A percentile compares a stretch with the other conserved stretches of the same genome.
These are phyloP conservation scores for Alsophila aescularia DNA, from an alignment of 2,888 invertebrate species.

Conservation along the genomic window DNA sequence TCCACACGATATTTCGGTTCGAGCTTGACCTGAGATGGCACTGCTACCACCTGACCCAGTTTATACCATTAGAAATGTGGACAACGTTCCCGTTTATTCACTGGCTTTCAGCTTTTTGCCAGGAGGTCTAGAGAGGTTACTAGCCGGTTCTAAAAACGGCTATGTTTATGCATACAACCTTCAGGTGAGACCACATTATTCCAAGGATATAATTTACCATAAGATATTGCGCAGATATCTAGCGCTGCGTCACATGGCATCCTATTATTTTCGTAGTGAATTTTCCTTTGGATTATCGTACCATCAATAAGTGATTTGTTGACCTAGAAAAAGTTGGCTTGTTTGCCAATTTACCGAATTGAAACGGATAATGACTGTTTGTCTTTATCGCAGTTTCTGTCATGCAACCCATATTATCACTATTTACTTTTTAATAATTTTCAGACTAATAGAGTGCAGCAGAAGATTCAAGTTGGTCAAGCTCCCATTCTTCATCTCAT, in stretches of 20 bases:
- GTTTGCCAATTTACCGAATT: slow-evolving; percentile 36
- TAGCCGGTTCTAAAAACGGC: slow-evolving; percentile 90
- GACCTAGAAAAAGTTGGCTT: slow-evolving; percentile 66
- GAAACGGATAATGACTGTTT: slow-evolving; percentile 33
- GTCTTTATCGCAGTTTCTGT: slow-evolving; percentile 9
- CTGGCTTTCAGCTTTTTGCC: slow-evolving; percentile 87
- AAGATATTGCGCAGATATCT: slow-evolving; percentile 47
- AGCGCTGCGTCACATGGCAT: slow-evolving; percentile 32
- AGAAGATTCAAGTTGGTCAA: slow-evolving; percentile 87
- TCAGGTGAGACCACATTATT: slow-evolving; percentile 84
- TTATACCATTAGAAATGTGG: slow-evolving; percentile 87
- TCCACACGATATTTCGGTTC: slow-evolving; percentile 73
- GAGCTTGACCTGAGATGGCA: slow-evolving; percentile 86
- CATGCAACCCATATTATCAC: neutral
- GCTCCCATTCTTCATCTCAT: slow-evolving; percentile 86
- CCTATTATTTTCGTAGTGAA: slow-evolving; percentile 46
- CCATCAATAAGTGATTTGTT: slow-evolving; percentile 70
- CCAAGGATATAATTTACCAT: slow-evolving; percentile 51
- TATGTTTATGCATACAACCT: slow-evolving; percentile 91
- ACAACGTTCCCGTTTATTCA: slow-evolving; percentile 89
- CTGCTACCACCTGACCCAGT: slow-evolving; percentile 91
- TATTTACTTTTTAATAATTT: slow-evolving; percentile 48
- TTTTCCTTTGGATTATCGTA: slow-evolving; percentile 70
- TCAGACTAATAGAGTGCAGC: slow-evolving; percentile 88
- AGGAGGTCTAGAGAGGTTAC: slow-evolving; percentile 85